Base-by-base conservation (phyloP, 1,140 invertebrate genomes). In the Ostrea denselamellosa region DNA sequence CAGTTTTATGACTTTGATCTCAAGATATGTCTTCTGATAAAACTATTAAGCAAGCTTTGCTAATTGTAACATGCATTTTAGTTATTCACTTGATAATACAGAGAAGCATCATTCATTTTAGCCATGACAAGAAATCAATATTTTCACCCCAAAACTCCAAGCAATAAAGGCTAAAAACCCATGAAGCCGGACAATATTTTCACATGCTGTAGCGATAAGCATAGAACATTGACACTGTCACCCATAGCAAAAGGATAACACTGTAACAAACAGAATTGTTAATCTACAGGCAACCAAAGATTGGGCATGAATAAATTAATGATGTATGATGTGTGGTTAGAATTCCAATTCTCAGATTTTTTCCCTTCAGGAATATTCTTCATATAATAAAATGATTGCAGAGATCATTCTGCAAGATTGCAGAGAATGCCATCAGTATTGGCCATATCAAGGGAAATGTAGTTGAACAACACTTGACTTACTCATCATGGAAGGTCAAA, bases 21-120 rank as follows among this genome's bases (percentile, higher is more conserved):
- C 22, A 77, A 77, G 12, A 77, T 28, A 77, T 34, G 8, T 28
- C 68, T 34, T 77, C 28, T 14, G 28, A 77, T 77, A 77, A 77
- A 77, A 77, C 68, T 28, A 77, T 77, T 77, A 77, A 77, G 68
- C 68, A 77, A 77, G 68, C 68, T 77, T 77, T 77, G 28, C 68
- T 77, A 77, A 77, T 77, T 77, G 68, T 77, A 77, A 77, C 68
- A 77, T 77, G 68, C 68, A 9, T 77, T 62, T 77, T 77, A 77
- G 68, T 77, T 77, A 77, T 77, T 77, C 68, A 77, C 68, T 77
- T 77, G 68, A 77, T 77, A 77, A 77, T 77, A 34, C 28, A 28
- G 68, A 77, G 28, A 77, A 34, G 68, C 68, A 28, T 77, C 68
- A 77, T 77, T 77, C 68, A 77, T 77, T 28, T 28, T 77, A 22